Evolutionary conservation across 2,113 vertebrate genomes (phyloP), one percentile per base, ranked within the genome.

Genomic region (Pongo abelii): DNA sequence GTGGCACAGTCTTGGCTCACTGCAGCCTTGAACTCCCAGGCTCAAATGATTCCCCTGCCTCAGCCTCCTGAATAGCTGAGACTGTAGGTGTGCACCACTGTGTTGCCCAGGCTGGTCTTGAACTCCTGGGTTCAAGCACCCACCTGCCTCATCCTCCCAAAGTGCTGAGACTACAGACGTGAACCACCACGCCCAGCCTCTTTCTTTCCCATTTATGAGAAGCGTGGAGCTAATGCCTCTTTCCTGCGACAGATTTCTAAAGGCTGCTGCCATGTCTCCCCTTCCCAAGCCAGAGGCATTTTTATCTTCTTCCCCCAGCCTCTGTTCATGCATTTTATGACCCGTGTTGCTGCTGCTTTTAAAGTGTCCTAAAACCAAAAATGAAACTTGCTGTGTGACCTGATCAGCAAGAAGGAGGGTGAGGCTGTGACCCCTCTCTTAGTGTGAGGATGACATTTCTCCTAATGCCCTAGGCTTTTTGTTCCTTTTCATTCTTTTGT

Each of bases 401-500:
- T 75, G 18, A n/a, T 64, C 10, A 38, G 23, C 22, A 52, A 80
- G 69, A 38, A 50, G 80, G 13, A 22, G 5, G 1, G 8, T 25
- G 43, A 75, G 59, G 74, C 72, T 8, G 0, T 52, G 90, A 77
- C 57, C 46, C 25, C 40, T 94, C 25, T 40, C 14, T 77, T 86
- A 74, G 40, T 46, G 35, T 23, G 13, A 79, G 50, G 87, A 23
- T 46, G 22, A 40, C 43, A 4, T 91, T 78, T 61, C 64, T 92
- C 46, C 57, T 38, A 30, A 74, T 43, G 50, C 57, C 12, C 13
- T 35, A 11, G 67, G 38, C 38, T 40, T 57, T 97, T 57, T 40
- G 14, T 91, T 88, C 69, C 23, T 85, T 97, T 74, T 50, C 40
- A 40, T 81, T 94, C 72, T 74, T 64, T 40, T 79, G 30, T 57